Percentiles rank a stretch among this genome's conserved stretches.
Conservation (phyloP, 2,888 invertebrate genomes). For the Lasioglossum figueresi region DNA sequence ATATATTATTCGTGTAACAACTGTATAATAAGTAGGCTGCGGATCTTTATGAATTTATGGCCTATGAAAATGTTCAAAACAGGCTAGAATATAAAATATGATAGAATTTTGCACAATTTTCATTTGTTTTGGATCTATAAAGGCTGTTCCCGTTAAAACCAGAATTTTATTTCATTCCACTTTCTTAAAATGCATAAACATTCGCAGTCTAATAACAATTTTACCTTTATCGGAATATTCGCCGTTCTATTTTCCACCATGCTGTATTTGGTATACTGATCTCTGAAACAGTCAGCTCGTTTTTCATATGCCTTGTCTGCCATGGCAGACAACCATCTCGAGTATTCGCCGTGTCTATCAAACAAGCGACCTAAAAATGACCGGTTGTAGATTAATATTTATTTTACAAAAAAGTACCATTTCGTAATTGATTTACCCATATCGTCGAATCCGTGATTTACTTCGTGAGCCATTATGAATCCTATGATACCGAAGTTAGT, state of each 20-base stretch:
- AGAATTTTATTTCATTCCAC: too few species aligned
- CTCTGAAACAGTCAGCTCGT: slow-evolving; percentile 53
- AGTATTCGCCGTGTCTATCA: slow-evolving; percentile 19
- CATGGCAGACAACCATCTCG: slow-evolving; percentile 34
- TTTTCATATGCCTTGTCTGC: slow-evolving; percentile 28
- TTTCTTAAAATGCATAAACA: too few species aligned
- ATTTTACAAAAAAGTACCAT: background rate
- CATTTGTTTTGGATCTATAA: too few species aligned
- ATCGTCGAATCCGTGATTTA: slow-evolving; percentile 60
- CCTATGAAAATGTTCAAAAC: too few species aligned
- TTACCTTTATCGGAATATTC: slow-evolving; percentile 24
- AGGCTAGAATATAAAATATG: too few species aligned
- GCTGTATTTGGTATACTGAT: slow-evolving; percentile 57
- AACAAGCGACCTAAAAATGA: slow-evolving; percentile 32
- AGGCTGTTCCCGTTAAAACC: too few species aligned
- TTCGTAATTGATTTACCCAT: slow-evolving; percentile 30
- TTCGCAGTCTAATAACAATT: background rate
- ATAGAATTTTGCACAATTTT: too few species aligned
- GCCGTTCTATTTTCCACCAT: slow-evolving; percentile 7
- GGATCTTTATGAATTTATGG: too few species aligned
- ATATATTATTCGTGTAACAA: too few species aligned
- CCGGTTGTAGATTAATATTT: background rate
- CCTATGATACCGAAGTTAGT: slow-evolving; percentile 57
- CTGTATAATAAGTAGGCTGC: too few species aligned
- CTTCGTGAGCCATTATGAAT: slow-evolving; percentile 54